A percentile compares a stretch with the other conserved stretches of the same genome.
phyloP scores from a whole-genome alignment of 2,797 vertebrate species.

The Lophotriccus pileatus region DNA sequence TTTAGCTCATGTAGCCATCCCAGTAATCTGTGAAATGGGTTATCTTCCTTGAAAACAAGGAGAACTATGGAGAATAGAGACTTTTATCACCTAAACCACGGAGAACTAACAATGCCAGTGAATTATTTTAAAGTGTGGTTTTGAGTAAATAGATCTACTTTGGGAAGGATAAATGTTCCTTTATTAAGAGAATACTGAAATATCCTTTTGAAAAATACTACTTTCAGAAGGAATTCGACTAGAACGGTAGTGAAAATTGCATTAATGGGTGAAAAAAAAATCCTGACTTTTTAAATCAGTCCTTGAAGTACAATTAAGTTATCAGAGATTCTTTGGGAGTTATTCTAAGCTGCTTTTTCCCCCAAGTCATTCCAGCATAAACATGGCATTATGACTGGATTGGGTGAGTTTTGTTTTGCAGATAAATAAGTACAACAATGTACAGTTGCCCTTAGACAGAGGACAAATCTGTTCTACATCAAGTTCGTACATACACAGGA shows the following conservation, averaged over 20 bases:
- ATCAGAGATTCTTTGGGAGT: neutral
- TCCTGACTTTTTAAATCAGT: neutral
- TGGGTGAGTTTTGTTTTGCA: neutral
- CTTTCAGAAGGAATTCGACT: neutral
- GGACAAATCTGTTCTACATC: neutral
- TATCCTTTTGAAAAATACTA: neutral
- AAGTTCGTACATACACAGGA: neutral
- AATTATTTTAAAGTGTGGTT: neutral
- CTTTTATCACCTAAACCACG: neutral
- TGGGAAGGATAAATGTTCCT: neutral
- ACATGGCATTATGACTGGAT: neutral
- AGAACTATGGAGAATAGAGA: neutral
- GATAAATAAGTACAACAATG: neutral
- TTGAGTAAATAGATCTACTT: neutral
- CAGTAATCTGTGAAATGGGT: neutral
- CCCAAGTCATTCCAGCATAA: neutral
- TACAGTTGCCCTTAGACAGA: neutral
- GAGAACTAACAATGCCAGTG: neutral
- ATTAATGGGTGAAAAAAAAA: neutral
- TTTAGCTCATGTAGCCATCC: neutral
- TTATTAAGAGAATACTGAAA: neutral
- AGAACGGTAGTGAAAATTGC: neutral
- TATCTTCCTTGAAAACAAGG: neutral
- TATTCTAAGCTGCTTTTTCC: neutral
- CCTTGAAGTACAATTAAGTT: neutral